Base-by-base conservation (phyloP, 2,888 invertebrate genomes). In the Stenoptilia bipunctidactyla region DNA sequence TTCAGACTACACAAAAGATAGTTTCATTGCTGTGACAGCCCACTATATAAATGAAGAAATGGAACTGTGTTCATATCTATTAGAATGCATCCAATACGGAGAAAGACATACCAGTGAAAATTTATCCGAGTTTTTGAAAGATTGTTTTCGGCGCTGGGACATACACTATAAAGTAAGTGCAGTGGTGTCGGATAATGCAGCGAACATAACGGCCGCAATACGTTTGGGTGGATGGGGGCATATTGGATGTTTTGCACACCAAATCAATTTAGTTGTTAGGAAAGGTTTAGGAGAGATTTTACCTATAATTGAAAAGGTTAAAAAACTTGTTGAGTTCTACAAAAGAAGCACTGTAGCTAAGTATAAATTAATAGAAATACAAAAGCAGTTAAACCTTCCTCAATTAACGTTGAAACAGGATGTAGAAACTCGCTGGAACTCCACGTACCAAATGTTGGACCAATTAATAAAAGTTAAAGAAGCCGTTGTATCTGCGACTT, bases 201-300 rank as follows among this genome's bases (percentile, higher is more conserved):
- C n/a, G n/a, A n/a, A n/a, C n/a, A n/a, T n/a, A n/a, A 47, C 43
- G 34, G 52, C 49, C 30, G 51, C 52, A 39, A 44, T 51, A 40
- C 48, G 46, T 45, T 40, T 47, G 15, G 38, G 39, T 13, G 37
- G 37, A 13, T 55, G 51, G 52, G 25, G 20, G 15, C 50, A 49
- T 45, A 36, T 56, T 15, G 47, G 48, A 27, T 60, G 56, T 45
- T 58, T 52, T 39, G 58, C 58, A 15, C 56, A 60, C 40, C 50
- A 43, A 33, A 36, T 59, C 30, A 59, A 57, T 45, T 43, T 59
- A 33, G 42, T 56, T 39, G 52, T 56, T 15, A 50, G 52, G 46
- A 40, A 45, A 38, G 46, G 43, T 37, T 42, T 56, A n/a, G n/a
- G n/a, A n/a, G n/a, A n/a, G n/a, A n/a, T n/a, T n/a, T n/a, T n/a